Base-by-base conservation (phyloP, 1,140 invertebrate genomes). In the Microvelia longipes region DNA sequence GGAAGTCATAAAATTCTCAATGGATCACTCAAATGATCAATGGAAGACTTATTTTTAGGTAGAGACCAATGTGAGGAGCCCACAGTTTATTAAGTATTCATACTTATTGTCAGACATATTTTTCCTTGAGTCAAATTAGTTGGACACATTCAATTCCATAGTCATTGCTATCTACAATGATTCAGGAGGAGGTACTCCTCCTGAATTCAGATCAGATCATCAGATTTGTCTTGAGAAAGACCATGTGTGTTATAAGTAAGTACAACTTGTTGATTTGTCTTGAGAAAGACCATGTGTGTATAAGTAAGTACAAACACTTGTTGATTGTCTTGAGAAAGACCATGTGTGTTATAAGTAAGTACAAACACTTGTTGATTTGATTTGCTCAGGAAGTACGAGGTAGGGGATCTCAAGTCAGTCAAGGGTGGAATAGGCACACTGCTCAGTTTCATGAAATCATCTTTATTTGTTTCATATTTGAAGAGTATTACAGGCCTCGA, bases 391-490 rank as follows among this genome's bases (percentile, higher is more conserved):
- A 27, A 24, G 24, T 24, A n/a, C n/a, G 63, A 65, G 24, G 5
- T 11, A 13, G n/a, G 5, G n/a, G 63, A 67, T 68, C 15, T 50
- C 1, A 67, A 28, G 24, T 28, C 27, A 50, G 35, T 50, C 5
- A 50, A 50, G 35, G 35, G 35, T 28, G 27, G 19, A 60, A 15
- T 68, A 2, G 62, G 30, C 15, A 70, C 28, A 30, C 63, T 67
- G 15, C 26, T 70, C 19, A 13, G 2, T 62, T 71, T 68, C 27
- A 26, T 68, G 1, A 27, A 67, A 25, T 68, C 50, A 25, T 30
- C 66, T 5, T 19, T 30, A 35, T 68, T 67, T 68, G 25, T 68
- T n/a, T 68, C 66, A 1, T 68, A 68, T 35, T 25, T 71, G 63
- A n/a, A 27, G 63, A 65, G 26, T 65, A 27, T 27, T 24, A 65